Base-by-base conservation (phyloP, 2,113 vertebrate species). In the Myrmecobius fasciatus region DNA sequence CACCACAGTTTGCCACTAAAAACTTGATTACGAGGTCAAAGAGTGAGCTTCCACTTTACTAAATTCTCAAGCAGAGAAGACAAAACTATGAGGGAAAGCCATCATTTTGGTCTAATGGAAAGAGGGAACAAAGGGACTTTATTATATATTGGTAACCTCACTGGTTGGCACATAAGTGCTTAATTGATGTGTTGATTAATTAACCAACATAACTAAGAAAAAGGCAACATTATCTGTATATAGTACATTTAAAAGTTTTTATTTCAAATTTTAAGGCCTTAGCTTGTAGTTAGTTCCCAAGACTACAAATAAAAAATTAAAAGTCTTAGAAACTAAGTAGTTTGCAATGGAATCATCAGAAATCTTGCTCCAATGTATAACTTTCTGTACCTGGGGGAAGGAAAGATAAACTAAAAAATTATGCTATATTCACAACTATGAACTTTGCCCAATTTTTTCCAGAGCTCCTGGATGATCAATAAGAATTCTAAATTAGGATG, bases 211-310 rank as follows among this genome's bases (percentile, higher is more conserved):
- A 24, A n/a, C 7, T 43, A 83, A 83, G n/a, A 43, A n/a, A 75
- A n/a, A n/a, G 60, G 12, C 12, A 75, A 75, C 49, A 51, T 51
- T 51, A 51, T 51, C 49, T 75, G 4, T 3, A 54, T 22, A 53
- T 53, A 53, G 52, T 53, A 53, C 20, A 8, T 43, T 22, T 43
- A 20, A 83, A 43, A 43, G 67, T 2, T 75, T 20, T 67, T n/a
- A 7, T n/a, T 75, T n/a, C 36, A n/a, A 83, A 9, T 89, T 92
- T 56, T 90, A 96, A 91, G 12, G 67, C 11, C 91, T 90, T 90
- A 92, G 7, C 7, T 89, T 48, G 53, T 14, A 89, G 53, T 56
- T 0, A 60, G 51, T 92, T 46, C 22, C 48, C 52, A 60, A 56
- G 7, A 89, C 3, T 56, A 93, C 3, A 89, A 93, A 1, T 36